Base-by-base conservation (phyloP, 2,797 vertebrate species). In the Furcifer pardalis region DNA sequence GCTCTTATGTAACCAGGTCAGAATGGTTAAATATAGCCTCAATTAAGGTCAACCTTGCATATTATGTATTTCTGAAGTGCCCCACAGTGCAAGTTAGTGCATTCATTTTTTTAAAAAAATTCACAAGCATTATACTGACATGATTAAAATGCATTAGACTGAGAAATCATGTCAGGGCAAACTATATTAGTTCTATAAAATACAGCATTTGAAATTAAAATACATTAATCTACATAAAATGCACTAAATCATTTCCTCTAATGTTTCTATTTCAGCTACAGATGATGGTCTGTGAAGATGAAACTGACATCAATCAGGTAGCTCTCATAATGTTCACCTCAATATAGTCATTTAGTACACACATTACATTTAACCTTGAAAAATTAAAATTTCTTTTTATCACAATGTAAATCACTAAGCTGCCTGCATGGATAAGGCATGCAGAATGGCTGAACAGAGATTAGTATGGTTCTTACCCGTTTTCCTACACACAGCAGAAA, bases 201-300 rank as follows among this genome's bases (percentile, higher is more conserved):
- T 72, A 35, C 66, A 46, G 13, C 86, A 86, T 90, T 91, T 91
- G 79, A 89, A 93, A 91, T 91, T 89, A 89, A 92, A 93, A 93
- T 89, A 66, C 0, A 4, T 74, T 91, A 87, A 92, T 92, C 92
- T 91, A 49, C 84, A 94, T 89, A 92, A 93, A 94, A 93, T 84
- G 83, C 30, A 82, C 32, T 66, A 74, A 71, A 42, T 86, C 87
- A 9, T 68, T 69, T 40, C 42, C 6, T 86, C 35, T 81, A 74
- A 77, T 42, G 81, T 88, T 90, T 56, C 42, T 59, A 82, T 91
- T 92, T 65, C 87, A 85, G 52, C 62, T 89, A 86, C 92, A 90
- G 62, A 86, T 81, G 74, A 32, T 87, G 63, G 84, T 75, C 62
- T 62, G 44, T 65, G 13, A 83, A 86, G 82, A 91, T 35, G 88